Percentiles rank a stretch among this genome's conserved stretches.
Conservation (phyloP, 2,113 vertebrate species). For the Phoxinus phoxinus region DNA sequence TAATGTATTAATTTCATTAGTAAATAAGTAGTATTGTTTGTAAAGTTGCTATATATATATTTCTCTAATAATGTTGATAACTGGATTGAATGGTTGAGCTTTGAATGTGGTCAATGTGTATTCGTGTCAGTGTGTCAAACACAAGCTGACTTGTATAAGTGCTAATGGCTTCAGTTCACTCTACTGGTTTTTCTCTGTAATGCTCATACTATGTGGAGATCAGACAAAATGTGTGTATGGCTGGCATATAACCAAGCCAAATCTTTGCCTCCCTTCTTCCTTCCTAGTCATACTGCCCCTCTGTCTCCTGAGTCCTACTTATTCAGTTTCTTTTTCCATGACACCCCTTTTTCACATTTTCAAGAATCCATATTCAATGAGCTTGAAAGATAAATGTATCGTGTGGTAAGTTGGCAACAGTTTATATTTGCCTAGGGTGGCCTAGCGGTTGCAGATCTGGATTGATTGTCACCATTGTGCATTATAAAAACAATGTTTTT, state of each 20-base stretch:
- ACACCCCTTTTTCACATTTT: conserved; percentile 1
- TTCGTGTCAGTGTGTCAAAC: neutral
- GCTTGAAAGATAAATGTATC: neutral
- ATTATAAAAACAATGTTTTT: neutral
- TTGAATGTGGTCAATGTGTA: neutral
- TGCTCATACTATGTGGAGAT: conserved; percentile 6
- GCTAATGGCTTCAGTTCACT: neutral
- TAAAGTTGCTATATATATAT: too few species aligned
- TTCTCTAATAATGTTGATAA: neutral
- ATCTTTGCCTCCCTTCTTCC: conserved; percentile 36
- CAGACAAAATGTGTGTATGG: conserved; percentile 31
- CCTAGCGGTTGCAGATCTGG: neutral
- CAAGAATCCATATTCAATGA: conserved; percentile 5
- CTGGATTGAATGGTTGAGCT: neutral
- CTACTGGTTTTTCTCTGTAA: neutral
- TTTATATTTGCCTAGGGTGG: neutral
- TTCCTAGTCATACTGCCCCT: conserved; percentile 38
- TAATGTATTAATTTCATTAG: neutral
- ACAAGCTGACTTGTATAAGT: neutral
- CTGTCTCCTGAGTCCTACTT: conserved; percentile 27
- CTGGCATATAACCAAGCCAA: conserved; percentile 51
- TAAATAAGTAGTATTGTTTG: too few species aligned
- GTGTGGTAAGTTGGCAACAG: neutral
- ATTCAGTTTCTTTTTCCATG: conserved; percentile 7
- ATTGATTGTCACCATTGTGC: conserved; percentile 1